phyloP scores from a whole-genome alignment of 2,797 vertebrate species.

The Parauchenoglanis ngamensis region DNA sequence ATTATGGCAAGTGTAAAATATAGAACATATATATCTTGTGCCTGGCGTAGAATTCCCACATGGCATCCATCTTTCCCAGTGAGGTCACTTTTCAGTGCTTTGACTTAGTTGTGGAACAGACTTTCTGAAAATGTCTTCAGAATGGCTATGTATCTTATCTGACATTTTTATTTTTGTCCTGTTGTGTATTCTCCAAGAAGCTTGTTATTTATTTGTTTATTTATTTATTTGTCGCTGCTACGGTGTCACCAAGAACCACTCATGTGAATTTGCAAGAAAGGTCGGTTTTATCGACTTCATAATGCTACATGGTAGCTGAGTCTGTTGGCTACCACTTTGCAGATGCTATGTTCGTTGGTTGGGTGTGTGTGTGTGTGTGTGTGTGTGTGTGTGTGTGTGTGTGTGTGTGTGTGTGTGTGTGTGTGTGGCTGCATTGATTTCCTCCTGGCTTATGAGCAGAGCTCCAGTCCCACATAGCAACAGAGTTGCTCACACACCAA shows the following conservation, averaged over 20 bases:
- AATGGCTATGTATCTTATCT: slow-evolving; percentile 47
- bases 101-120: slow-evolving; percentile 6
- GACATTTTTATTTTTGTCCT: slow-evolving; percentile 46
- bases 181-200: slow-evolving; percentile 37
- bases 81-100: slow-evolving; percentile 20
- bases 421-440: slow-evolving; percentile 42
- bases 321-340: slow-evolving; percentile 30
- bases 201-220: slow-evolving; percentile 22
- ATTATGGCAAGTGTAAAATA: slow-evolving; percentile 29
- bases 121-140: slow-evolving; percentile 37
- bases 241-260: slow-evolving; percentile 8
- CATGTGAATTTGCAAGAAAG: slow-evolving; percentile 25
- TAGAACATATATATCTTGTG: slow-evolving; percentile 34
- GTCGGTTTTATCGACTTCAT: slow-evolving; percentile 38
- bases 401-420: too few species aligned
- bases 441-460: slow-evolving; percentile 12
- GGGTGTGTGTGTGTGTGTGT: too few species aligned
- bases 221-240: background rate
- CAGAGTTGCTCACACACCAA: slow-evolving; percentile 36
- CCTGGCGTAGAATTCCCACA: slow-evolving; percentile 25
- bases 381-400: too few species aligned
- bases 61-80: slow-evolving; percentile 36
- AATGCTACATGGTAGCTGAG: slow-evolving; percentile 24
- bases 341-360: background rate
- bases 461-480: slow-evolving; percentile 16